Evolutionary conservation across 2,888 invertebrate species (phyloP).

Genomic region (Apamea monoglypha): DNA sequence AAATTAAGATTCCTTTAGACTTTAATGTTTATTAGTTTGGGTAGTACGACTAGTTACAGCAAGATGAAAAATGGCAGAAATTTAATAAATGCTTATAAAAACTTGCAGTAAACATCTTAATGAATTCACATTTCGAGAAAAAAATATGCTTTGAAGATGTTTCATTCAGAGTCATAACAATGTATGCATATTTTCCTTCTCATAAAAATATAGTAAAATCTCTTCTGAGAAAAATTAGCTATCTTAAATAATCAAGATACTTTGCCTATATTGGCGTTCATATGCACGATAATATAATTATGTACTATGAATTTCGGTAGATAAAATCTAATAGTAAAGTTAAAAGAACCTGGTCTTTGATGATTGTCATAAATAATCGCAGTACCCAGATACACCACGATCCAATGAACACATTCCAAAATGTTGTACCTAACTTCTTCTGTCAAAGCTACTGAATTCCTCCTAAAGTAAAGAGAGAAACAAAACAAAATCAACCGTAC

Average conservation of each 20-base stretch:
- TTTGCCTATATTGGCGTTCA: background rate
- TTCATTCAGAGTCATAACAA: background rate
- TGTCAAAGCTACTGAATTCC: constrained; percentile 4
- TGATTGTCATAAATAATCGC: background rate
- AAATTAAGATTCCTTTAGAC: background rate
- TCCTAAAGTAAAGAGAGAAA: background rate
- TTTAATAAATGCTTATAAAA: background rate
- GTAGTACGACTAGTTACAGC: background rate
- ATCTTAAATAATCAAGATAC: background rate
- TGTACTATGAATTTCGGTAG: background rate
- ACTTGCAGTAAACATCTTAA: background rate
- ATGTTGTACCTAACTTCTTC: background rate
- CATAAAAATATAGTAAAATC: background rate
- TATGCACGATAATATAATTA: too few species aligned
- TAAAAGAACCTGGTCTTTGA: background rate
- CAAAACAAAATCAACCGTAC: background rate
- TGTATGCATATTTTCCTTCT: background rate
- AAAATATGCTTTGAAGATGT: constrained; percentile 12
- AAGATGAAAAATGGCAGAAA: background rate
- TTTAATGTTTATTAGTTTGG: background rate
- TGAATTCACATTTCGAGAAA: background rate
- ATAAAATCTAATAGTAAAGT: too few species aligned
- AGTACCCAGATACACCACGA: background rate
- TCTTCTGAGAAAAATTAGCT: background rate
- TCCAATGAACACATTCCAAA: background rate